Evolutionary conservation across 2,113 vertebrate species (phyloP), one percentile per base, ranked within the genome.

Genomic region (Chlamydotis undulata): DNA sequence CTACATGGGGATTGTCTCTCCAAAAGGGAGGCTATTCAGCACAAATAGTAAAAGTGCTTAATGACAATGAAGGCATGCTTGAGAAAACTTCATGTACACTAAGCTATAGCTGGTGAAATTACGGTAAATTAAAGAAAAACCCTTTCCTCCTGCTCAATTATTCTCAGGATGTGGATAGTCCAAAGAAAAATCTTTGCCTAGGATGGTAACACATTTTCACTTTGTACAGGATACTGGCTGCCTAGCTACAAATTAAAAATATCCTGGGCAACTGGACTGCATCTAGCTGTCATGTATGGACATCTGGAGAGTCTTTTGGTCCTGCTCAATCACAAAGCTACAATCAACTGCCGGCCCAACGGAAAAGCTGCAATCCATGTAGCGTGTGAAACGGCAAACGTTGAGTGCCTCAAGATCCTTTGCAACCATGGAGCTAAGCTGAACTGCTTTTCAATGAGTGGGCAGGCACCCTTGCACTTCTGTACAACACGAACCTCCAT

Each of bases 321-420:
- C 15, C 98, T 99, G 9, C 97, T 99, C 80, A 96, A 99, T 80
- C 98, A 99, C 75, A 98, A 99, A 15, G 99, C 99, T 7, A 97
- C 98, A 1, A 94, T 99, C 97, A 99, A 99, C 97, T 98, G 96
- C 60, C 98, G 98, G 90, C 99, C 99, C 65, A 99, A 99, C 0
- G 99, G 99, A n/a, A 99, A 99, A 98, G 99, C 99, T 1, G 99
- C 99, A 0, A 98, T 99, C 89, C 99, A 99, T 0, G 97, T 99
- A 53, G 99, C 99, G 19, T 99, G 99, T 61, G 98, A 98, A 73
- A 96, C 97, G 35, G 98, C 98, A 71, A 98, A 99, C 19, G 87
- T 97, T 1, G 99, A 99, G 61, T 99, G 98, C 7, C 98, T 99
- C 86, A 97, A 98, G 82, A 90, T 99, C 85, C 98, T 99, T 12